Evolutionary conservation across 2,113 vertebrate genomes (phyloP).

Genomic region (Chloropsis hardwickii): DNA sequence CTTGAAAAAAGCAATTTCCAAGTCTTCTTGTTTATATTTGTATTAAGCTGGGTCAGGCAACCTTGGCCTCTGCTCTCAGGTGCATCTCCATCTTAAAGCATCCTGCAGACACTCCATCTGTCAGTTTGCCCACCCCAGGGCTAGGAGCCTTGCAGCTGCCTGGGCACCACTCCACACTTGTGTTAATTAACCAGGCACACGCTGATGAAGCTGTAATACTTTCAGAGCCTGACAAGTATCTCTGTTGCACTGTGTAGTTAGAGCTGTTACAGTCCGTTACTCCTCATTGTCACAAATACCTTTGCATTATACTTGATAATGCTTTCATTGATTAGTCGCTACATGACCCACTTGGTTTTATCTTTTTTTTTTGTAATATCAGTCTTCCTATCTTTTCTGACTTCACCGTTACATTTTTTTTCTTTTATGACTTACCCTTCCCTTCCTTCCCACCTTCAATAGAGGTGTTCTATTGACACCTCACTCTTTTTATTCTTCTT

Average conservation of each 20-base stretch:
- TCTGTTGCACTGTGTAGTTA: neutral
- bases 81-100: neutral
- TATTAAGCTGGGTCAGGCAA: neutral
- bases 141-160: neutral
- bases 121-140: too few relatives aligned
- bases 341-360: neutral
- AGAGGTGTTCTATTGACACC: neutral
- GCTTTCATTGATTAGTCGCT: neutral
- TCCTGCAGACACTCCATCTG: accelerated
- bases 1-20: neutral
- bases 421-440: neutral
- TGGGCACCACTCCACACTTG: neutral
- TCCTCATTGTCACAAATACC: neutral
- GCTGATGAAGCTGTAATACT: neutral
- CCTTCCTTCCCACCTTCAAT: too few relatives aligned
- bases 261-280: neutral
- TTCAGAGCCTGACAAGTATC: neutral
- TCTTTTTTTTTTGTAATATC: neutral
- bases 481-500: neutral
- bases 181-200: neutral
- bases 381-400: neutral
- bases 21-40: neutral
- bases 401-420: neutral
- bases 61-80: neutral
- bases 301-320: neutral